phyloP scores from a whole-genome alignment of 2,113 vertebrate species.

The Proterorhinus semilunaris region DNA sequence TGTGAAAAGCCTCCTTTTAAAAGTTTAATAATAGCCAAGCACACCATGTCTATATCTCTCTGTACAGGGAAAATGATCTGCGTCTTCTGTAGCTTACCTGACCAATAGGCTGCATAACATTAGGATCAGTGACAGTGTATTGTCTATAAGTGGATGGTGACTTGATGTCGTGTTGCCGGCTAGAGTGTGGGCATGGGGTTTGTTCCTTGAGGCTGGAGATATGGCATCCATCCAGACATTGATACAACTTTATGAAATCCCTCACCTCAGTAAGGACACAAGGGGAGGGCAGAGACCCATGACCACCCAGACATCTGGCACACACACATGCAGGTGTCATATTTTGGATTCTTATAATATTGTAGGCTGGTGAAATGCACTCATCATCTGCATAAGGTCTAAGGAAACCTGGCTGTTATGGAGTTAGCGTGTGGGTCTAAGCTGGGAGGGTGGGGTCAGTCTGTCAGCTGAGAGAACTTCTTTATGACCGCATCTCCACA shows the following conservation, averaged over 20 bases:
- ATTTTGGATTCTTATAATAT: constrained; percentile 10
- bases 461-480: constrained; percentile 20
- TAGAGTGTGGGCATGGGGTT: constrained; percentile 47
- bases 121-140: not conserved
- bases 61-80: too few relatives aligned
- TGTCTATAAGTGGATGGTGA: not conserved
- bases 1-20: too few relatives aligned
- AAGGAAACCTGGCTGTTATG: too few relatives aligned
- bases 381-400: too few relatives aligned
- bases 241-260: constrained; percentile 26
- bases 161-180: constrained; percentile 15
- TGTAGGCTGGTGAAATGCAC: constrained; percentile 33
- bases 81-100: too few relatives aligned
- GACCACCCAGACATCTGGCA: constrained; percentile 28
- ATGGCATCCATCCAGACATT: constrained; percentile 39
- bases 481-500: constrained; percentile 35
- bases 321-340: constrained; percentile 22
- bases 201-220: constrained; percentile 21
- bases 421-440: not conserved
- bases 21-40: too few relatives aligned
- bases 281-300: not conserved
- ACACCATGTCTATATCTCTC: too few relatives aligned
- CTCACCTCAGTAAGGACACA: constrained; percentile 24
- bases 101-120: too few relatives aligned
- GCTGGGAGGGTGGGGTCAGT: constrained; percentile 26